These are phyloP conservation scores for Callyntrura sp. DNA, from an alignment of 2,888 invertebrate genomes.

Conservation along the genomic window DNA sequence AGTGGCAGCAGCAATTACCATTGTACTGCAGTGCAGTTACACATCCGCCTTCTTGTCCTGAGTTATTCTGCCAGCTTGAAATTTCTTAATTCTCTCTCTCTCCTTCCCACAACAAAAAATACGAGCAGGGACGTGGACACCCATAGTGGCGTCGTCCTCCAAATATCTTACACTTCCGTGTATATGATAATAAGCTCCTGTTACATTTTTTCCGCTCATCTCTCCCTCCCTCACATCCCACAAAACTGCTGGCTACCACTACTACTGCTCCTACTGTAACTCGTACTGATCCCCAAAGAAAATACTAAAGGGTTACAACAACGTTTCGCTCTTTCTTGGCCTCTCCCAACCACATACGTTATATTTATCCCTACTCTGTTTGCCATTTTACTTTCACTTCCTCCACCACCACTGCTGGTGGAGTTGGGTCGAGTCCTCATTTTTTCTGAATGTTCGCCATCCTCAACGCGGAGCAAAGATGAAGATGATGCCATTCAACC, in stretches of 20 bases:
- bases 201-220: neutral
- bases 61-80: conserved; percentile 44
- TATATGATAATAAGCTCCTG: conserved; percentile 44
- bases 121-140: conserved; percentile 45
- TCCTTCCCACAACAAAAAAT: conserved; percentile 1
- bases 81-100: conserved; percentile 59
- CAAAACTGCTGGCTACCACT: neutral
- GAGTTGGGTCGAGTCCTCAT: neutral
- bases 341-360: conserved; percentile 1
- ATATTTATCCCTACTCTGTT: too few relatives aligned
- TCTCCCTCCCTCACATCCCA: too few relatives aligned
- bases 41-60: conserved; percentile 26
- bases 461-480: too few relatives aligned
- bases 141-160: conserved; percentile 41
- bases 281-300: too few relatives aligned
- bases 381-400: too few relatives aligned
- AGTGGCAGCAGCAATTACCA: conserved; percentile 47
- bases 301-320: conserved; percentile 20
- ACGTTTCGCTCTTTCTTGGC: neutral
- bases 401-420: neutral
- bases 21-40: conserved; percentile 61
- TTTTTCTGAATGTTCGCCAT: neutral
- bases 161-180: conserved; percentile 24
- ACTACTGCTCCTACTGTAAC: too few relatives aligned
- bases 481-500: conserved; percentile 52